These are phyloP conservation scores for Sycophaga agraensis DNA, from an alignment of 1,140 invertebrate species.

Conservation along the genomic window DNA sequence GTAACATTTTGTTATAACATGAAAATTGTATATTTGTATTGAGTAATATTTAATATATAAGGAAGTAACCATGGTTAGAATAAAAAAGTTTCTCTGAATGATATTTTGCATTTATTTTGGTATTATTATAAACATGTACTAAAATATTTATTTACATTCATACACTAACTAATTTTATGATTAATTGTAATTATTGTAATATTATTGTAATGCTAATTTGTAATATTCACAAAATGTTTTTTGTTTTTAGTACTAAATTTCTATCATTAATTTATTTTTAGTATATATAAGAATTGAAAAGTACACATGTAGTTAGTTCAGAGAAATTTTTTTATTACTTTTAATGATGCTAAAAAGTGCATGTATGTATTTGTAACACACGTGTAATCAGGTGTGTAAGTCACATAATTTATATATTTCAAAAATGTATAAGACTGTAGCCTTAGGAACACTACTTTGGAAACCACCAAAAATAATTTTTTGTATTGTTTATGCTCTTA, in stretches of 20 bases:
- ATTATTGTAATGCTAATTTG: too few species aligned
- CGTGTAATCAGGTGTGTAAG: constrained; percentile 2
- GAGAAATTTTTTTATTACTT: constrained; percentile 21
- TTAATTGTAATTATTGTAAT: too few species aligned
- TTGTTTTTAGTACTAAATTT: too few species aligned
- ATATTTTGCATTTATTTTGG: too few species aligned
- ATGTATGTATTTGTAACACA: constrained; percentile 6
- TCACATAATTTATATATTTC: constrained; percentile 27
- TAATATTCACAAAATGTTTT: too few species aligned
- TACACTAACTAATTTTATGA: too few species aligned
- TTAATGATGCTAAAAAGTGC: neutral
- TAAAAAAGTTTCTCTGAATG: constrained; percentile 10
- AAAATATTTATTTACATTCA: too few species aligned
- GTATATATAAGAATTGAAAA: too few species aligned
- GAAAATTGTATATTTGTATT: constrained; percentile 16
- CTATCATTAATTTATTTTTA: too few species aligned
- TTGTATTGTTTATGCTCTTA: constrained; percentile 17
- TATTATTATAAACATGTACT: too few species aligned
- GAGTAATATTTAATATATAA: constrained; percentile 11
- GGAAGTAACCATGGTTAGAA: neutral
- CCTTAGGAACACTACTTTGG: constrained; percentile 7
- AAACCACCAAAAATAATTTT: neutral
- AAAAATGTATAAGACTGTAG: constrained; percentile 11
- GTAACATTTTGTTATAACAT: constrained; percentile 11
- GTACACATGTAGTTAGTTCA: neutral